Base-by-base conservation (phyloP, 2,113 vertebrate genomes). In the Pangasianodon gigas region DNA sequence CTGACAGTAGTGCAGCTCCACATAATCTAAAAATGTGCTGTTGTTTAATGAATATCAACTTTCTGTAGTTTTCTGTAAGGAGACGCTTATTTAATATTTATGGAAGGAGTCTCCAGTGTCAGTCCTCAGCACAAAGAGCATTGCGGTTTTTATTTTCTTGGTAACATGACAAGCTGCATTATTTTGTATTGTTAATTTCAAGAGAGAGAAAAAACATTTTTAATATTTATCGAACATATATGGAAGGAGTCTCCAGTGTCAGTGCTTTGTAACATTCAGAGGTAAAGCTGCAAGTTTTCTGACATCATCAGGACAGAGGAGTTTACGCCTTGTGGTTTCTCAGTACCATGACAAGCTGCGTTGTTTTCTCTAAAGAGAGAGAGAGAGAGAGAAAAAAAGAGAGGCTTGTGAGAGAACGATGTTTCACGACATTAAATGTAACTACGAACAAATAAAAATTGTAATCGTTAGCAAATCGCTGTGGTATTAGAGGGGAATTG, bases 71-170 rank as follows among this genome's bases (percentile, higher is more conserved):
- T 44, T 24, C 41, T 44, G 69, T n/a, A 71, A 41, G 29, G 3
- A 14, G 29, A 69, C 4, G 4, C 65, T 26, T 21, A 21, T 75
- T 44, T 21, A 74, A 41, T 2, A 21, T 52, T 80, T n/a, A 80
- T n/a, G 26, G 46, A 81, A 81, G 79, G 79, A 81, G 79, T 81
- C 79, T 81, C 79, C 79, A 81, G 46, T 81, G 26, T 52, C 46
- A n/a, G 79, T 29, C 4, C 16, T n/a, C 74, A 77, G 18, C 74
- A 11, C 74, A 77, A 77, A 77, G 21, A 44, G 71, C 41, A 44
- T 19, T 75, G 41, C 19, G 6, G 2, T 9, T 74, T 41, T 18
- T 2, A 11, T 21, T 41, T 44, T 75, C 8, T 44, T 75, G 67
- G n/a, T 69, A 11, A n/a, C 26, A 13, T 41, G 65, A 71, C 69